Evolutionary conservation across 2,113 vertebrate genomes (phyloP).

Genomic region (Pelusios castaneus): DNA sequence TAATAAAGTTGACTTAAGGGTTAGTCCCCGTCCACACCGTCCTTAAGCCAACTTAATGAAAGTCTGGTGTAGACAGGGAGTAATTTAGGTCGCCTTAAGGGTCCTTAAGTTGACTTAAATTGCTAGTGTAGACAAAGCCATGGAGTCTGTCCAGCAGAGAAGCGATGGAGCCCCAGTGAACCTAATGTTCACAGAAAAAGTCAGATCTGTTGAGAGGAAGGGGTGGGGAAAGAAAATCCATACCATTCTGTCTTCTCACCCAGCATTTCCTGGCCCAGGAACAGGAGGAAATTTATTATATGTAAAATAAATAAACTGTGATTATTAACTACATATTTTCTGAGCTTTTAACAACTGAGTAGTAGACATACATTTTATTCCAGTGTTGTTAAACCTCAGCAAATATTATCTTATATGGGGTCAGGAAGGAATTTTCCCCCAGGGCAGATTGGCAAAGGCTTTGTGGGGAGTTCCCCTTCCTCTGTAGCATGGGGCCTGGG

Average conservation of each 20-base stretch:
- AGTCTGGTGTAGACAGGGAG: no score
- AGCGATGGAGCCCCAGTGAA: not conserved
- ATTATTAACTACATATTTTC: conserved; percentile 14
- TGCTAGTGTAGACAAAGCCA: no score
- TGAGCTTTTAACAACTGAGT: conserved; percentile 42
- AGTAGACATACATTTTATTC: conserved; percentile 48
- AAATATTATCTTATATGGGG: not conserved
- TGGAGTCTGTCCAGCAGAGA: not conserved
- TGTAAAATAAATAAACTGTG: conserved; percentile 38
- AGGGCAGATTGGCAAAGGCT: not conserved
- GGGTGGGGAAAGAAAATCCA: not conserved
- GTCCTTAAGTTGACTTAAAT: no score
- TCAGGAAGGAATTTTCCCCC: not conserved
- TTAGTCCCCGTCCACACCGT: no score
- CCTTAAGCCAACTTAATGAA: no score
- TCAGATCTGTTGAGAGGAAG: not conserved
- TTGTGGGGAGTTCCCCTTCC: no score
- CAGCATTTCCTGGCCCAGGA: not conserved
- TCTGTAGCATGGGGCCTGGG: no score
- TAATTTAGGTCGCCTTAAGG: no score
- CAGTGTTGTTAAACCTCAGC: conserved; percentile 37
- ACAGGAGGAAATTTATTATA: conserved; percentile 19
- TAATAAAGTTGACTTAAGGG: no score
- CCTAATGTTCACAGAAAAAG: not conserved
- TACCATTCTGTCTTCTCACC: not conserved